Conservation (phyloP, 1,140 invertebrate genomes). For the Caenorhabditis inopinata region DNA sequence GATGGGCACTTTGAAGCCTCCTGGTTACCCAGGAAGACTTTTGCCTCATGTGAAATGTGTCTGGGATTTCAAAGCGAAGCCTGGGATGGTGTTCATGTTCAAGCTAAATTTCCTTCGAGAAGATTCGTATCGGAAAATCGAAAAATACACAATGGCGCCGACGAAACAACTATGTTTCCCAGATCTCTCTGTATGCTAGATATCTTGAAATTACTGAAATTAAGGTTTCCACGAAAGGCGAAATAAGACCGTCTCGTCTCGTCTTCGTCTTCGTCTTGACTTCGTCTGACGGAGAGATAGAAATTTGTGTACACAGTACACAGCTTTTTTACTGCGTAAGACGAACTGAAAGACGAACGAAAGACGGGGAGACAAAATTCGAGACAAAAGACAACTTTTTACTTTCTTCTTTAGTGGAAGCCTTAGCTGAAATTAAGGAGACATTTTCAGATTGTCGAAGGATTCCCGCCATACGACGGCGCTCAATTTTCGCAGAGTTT, state of each 20-base stretch:
- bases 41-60: slow-evolving; percentile 42
- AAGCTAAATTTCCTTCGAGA: not conserved
- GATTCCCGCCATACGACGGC: not conserved
- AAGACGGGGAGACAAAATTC: too few species aligned
- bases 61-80: slow-evolving; percentile 58
- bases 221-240: too few species aligned
- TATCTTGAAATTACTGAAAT: too few species aligned
- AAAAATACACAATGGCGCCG: not conserved
- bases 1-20: slow-evolving; percentile 49
- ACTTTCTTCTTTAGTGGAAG: too few species aligned
- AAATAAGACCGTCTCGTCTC: too few species aligned
- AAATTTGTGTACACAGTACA: too few species aligned
- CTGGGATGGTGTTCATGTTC: slow-evolving; percentile 26
- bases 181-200: not conserved
- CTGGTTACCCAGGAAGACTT: slow-evolving; percentile 55
- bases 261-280: too few species aligned
- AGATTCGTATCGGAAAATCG: not conserved
- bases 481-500: not conserved
- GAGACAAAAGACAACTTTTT: too few species aligned
- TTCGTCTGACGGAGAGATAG: too few species aligned
- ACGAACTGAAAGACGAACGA: too few species aligned
- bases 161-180: not conserved
- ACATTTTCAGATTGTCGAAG: not conserved
- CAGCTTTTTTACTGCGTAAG: too few species aligned
- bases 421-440: too few species aligned